phyloP scores from a whole-genome alignment of 2,113 vertebrate species.

The Beaufortia kweichowensis region DNA sequence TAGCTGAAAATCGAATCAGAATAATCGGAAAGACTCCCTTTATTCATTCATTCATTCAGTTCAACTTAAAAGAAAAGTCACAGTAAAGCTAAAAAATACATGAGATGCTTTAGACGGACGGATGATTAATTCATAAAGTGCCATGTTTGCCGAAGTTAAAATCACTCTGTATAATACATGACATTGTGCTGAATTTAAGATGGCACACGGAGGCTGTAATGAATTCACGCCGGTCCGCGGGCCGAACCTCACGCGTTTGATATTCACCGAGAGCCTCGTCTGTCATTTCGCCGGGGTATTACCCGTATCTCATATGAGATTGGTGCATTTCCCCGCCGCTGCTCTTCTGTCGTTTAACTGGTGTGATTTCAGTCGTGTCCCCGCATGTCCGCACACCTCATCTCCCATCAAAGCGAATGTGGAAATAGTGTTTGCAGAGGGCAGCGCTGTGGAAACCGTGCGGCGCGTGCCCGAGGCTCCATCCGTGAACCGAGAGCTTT shows the following conservation, averaged over 20 bases:
- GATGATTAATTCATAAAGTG: slow-evolving; percentile 49
- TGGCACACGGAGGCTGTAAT: slow-evolving; percentile 31
- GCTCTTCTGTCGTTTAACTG: slow-evolving; percentile 35
- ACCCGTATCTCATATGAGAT: slow-evolving; percentile 35
- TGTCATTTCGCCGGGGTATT: slow-evolving; percentile 31
- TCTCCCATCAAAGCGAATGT: slow-evolving; percentile 57
- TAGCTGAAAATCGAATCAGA: no score
- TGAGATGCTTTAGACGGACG: slow-evolving; percentile 40
- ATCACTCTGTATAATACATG: slow-evolving; percentile 34
- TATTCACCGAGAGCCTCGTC: slow-evolving; percentile 29
- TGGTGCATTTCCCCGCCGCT: slow-evolving; percentile 35
- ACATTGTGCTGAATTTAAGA: slow-evolving; percentile 31
- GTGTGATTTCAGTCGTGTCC: slow-evolving; percentile 51
- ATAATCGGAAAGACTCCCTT: no score
- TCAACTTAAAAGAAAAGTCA: slow-evolving; percentile 24
- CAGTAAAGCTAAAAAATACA: slow-evolving; percentile 45
- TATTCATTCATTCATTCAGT: not conserved
- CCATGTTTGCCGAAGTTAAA: slow-evolving; percentile 34
- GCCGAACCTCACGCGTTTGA: not conserved
- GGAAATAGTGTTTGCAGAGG: slow-evolving; percentile 52
- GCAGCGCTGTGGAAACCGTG: slow-evolving; percentile 49
- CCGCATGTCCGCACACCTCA: slow-evolving; percentile 43
- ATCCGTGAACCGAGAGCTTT: slow-evolving; percentile 52
- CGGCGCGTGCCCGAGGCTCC: slow-evolving; percentile 51
- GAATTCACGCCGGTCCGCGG: slow-evolving; percentile 32